These are phyloP conservation scores for Stenotaenia linearis DNA, from an alignment of 2,888 invertebrate genomes.

Conservation along the genomic window DNA sequence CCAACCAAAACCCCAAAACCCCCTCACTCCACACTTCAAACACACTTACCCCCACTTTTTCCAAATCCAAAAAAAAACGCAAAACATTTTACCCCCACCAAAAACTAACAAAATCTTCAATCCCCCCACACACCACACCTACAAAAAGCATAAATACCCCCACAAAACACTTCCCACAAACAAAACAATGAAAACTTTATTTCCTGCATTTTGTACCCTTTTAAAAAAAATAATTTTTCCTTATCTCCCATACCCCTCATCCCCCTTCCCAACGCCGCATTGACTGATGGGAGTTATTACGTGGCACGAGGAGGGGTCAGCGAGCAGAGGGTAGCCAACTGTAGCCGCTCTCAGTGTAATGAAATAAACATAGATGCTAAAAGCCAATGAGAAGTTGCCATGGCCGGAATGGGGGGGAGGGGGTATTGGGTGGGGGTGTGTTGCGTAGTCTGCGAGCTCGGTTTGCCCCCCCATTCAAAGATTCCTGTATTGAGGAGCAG, in stretches of 20 bases:
- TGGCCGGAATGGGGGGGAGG: neutral
- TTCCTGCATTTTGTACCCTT: conserved; percentile 24
- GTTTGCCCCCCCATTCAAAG: conserved; percentile 14
- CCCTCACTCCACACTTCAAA: no score
- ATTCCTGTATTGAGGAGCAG: neutral
- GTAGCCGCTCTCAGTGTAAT: conserved; percentile 10
- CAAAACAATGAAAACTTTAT: neutral
- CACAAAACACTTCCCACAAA: neutral
- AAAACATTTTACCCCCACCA: no score
- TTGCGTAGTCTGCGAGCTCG: conserved; percentile 5
- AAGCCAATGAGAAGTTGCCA: conserved; percentile 24
- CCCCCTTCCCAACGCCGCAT: neutral
- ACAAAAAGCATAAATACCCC: no score
- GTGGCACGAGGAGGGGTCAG: conserved; percentile 26
- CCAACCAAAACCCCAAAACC: no score
- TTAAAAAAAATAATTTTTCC: neutral
- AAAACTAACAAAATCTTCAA: no score
- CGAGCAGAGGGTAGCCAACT: conserved; percentile 26
- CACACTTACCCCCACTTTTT: no score
- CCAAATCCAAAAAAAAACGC: no score
- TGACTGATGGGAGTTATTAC: conserved; percentile 26
- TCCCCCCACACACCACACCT: neutral
- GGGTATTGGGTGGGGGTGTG: neutral
- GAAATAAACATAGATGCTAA: conserved; percentile 24
- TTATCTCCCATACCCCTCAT: conserved; percentile 2